Evolutionary conservation across 2,888 invertebrate species (phyloP).

Genomic region (Thymelicus acteon): DNA sequence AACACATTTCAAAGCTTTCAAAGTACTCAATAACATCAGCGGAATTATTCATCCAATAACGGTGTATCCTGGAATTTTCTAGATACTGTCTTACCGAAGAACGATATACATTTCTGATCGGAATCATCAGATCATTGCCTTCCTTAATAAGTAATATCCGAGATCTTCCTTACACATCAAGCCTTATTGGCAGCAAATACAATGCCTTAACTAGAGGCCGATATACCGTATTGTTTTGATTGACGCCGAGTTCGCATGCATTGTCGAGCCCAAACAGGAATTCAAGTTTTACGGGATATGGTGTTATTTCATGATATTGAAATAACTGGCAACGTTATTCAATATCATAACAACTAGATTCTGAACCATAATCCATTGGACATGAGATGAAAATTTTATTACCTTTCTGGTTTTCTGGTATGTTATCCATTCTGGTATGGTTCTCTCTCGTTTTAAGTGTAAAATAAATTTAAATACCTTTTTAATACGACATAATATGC

Average conservation of each 20-base stretch:
- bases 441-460: too few relatives aligned
- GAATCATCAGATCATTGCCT: too few relatives aligned
- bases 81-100: too few relatives aligned
- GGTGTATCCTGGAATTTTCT: too few relatives aligned
- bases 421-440: too few relatives aligned
- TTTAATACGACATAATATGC: background rate
- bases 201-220: constrained; percentile 3
- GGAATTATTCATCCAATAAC: too few relatives aligned
- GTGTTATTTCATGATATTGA: constrained; percentile 26
- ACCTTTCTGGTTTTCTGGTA: too few relatives aligned
- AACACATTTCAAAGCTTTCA: too few relatives aligned
- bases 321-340: constrained; percentile 29
- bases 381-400: too few relatives aligned
- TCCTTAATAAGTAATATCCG: constrained; percentile 2
- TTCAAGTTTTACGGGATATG: constrained; percentile 34
- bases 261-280: constrained; percentile 28
- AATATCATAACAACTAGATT: constrained; percentile 4
- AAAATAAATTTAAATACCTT: background rate
- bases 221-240: constrained; percentile 24
- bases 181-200: constrained; percentile 19
- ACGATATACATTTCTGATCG: too few relatives aligned
- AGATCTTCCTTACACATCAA: background rate
- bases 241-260: constrained; percentile 26
- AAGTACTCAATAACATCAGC: too few relatives aligned
- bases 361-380: background rate